Percentiles rank a stretch among this genome's conserved stretches.
These are phyloP conservation scores for Mantis religiosa DNA, from an alignment of 2,888 invertebrate species.

Conservation along the genomic window DNA sequence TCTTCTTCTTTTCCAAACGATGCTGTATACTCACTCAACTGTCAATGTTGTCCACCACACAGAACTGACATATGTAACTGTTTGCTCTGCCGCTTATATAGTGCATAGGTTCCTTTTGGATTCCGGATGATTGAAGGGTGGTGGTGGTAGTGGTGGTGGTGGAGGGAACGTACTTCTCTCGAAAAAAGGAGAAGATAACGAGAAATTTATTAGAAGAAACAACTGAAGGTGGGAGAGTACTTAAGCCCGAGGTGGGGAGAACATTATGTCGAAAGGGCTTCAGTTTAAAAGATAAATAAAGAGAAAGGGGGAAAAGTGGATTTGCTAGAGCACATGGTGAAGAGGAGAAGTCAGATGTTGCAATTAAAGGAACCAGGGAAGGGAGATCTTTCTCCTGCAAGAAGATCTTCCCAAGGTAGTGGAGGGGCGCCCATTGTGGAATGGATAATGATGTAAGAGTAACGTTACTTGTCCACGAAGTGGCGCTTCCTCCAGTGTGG, in stretches of 20 bases:
- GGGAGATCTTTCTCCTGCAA: too few species aligned
- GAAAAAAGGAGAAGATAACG: background rate
- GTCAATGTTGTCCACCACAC: background rate
- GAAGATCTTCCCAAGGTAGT: background rate
- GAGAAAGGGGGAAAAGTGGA: background rate
- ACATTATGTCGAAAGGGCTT: background rate
- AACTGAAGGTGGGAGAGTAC: background rate
- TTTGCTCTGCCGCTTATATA: slow-evolving; percentile 6
- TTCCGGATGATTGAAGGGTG: slow-evolving; percentile 1
- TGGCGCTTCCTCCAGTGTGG: background rate
- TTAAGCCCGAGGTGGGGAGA: background rate
- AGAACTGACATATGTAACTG: background rate
- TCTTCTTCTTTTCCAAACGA: background rate
- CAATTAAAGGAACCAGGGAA: background rate
- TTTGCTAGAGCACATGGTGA: background rate
- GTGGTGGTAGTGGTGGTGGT: background rate
- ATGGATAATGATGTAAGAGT: background rate
- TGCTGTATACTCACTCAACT: background rate
- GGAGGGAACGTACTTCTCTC: background rate
- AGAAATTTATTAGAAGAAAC: background rate
- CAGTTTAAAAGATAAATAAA: background rate
- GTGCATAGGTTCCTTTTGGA: background rate
- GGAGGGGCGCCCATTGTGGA: background rate
- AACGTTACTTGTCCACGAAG: background rate
- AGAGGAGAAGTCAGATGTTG: background rate